Percentiles rank a stretch among this genome's conserved stretches.
These are phyloP conservation scores for Theretra japonica DNA, from an alignment of 2,888 invertebrate genomes.

Conservation along the genomic window DNA sequence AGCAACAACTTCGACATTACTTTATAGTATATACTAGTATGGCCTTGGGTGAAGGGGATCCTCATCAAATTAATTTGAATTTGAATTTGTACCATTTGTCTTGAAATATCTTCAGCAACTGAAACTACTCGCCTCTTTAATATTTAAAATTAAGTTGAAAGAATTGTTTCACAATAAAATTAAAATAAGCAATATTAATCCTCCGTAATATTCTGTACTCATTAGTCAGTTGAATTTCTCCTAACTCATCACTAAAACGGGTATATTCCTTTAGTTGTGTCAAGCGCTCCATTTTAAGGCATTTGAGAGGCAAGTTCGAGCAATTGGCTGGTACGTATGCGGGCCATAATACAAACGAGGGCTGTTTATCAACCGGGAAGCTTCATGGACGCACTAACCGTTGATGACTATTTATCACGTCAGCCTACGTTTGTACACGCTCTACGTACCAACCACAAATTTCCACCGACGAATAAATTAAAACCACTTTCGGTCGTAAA, in stretches of 20 bases:
- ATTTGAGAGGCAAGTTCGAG: slow-evolving; percentile 15
- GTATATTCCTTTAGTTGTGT: background rate
- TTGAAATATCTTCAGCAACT: too few species aligned
- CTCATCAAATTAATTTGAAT: too few species aligned
- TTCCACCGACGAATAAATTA: slow-evolving; percentile 31
- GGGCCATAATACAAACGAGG: slow-evolving; percentile 33
- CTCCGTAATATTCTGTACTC: background rate
- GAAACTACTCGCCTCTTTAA: too few species aligned
- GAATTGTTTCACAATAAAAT: too few species aligned
- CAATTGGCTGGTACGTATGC: slow-evolving; percentile 27
- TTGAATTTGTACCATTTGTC: too few species aligned
- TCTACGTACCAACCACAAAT: slow-evolving; percentile 29
- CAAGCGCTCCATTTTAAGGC: background rate
- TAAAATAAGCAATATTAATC: too few species aligned
- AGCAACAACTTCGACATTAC: too few species aligned
- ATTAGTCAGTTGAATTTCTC: background rate
- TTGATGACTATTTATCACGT: slow-evolving; percentile 36
- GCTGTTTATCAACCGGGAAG: slow-evolving; percentile 32
- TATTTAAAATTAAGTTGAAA: too few species aligned
- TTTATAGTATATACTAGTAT: too few species aligned
- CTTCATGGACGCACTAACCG: slow-evolving; percentile 32
- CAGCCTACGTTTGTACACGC: slow-evolving; percentile 29
- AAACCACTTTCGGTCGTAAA: slow-evolving; percentile 12
- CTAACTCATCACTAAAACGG: background rate
- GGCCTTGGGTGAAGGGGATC: too few species aligned